phyloP scores from a whole-genome alignment of 2,113 vertebrate species.

The Glaucidium brasilianum region DNA sequence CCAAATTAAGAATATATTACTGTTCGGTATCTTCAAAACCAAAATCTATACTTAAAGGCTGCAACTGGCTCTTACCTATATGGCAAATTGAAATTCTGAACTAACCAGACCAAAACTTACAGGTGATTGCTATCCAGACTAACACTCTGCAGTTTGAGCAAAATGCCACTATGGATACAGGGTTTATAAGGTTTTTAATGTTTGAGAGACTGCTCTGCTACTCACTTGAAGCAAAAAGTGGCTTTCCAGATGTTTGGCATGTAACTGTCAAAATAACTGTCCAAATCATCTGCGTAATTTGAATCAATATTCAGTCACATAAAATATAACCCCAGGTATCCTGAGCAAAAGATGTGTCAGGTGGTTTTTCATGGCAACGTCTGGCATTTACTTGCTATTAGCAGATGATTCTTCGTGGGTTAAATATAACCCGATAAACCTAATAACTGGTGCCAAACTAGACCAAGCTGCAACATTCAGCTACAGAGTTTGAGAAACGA shows the following conservation, averaged over 20 bases:
- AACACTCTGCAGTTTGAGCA: neutral
- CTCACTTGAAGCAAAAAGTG: neutral
- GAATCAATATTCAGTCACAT: neutral
- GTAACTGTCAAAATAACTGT: neutral
- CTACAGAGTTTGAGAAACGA: neutral
- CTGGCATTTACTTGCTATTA: neutral
- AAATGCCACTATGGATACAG: neutral
- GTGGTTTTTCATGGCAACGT: neutral
- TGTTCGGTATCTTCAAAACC: neutral
- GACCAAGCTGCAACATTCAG: neutral
- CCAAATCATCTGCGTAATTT: neutral
- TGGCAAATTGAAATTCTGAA: neutral
- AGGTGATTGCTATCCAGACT: neutral
- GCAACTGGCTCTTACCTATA: neutral
- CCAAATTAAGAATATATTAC: neutral
- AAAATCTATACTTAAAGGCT: neutral
- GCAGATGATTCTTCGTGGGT: neutral
- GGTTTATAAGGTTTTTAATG: neutral
- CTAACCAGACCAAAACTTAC: neutral
- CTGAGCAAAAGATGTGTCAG: accelerated
- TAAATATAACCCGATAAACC: neutral
- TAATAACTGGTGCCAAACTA: neutral
- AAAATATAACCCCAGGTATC: neutral
- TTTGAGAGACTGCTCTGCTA: neutral
- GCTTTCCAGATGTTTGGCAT: neutral